Percentiles rank a stretch among this genome's conserved stretches.
Evolutionary conservation across 2,797 vertebrate genomes (phyloP).

Genomic region (Iguana delicatissima): DNA sequence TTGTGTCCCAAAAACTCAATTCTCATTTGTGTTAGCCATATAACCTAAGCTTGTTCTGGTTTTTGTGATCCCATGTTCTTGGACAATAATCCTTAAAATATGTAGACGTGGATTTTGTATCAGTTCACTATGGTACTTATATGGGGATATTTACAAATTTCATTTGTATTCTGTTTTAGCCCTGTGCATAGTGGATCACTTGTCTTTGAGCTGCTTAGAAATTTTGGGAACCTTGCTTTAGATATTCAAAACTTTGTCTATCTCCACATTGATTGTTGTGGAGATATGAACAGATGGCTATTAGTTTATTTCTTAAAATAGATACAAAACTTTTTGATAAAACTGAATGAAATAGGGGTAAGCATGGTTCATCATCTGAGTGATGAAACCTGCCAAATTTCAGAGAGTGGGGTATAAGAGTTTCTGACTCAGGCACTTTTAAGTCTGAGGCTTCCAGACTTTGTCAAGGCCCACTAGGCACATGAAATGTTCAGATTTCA

Average conservation of each 20-base stretch:
- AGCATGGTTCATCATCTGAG: background rate
- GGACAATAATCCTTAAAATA: conserved; percentile 30
- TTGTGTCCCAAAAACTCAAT: conserved; percentile 37
- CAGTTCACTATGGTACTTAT: background rate
- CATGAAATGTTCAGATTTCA: background rate
- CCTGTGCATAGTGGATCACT: background rate
- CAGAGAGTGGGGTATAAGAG: background rate
- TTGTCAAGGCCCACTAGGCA: too few relatives aligned
- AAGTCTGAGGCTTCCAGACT: background rate
- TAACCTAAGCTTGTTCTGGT: conserved; percentile 15
- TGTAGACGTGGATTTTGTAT: background rate
- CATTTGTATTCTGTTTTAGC: background rate
- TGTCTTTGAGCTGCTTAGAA: background rate
- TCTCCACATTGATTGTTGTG: background rate
- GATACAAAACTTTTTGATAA: background rate
- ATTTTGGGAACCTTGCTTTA: background rate
- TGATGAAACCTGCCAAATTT: background rate
- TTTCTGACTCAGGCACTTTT: background rate
- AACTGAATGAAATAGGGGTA: background rate
- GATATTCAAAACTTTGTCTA: background rate
- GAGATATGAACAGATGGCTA: background rate
- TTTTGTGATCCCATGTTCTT: background rate
- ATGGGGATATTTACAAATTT: background rate
- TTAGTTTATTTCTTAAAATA: background rate
- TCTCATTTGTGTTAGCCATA: background rate